These are phyloP conservation scores for Eudyptes chrysolophus DNA, from an alignment of 2,113 vertebrate genomes.

Conservation along the genomic window DNA sequence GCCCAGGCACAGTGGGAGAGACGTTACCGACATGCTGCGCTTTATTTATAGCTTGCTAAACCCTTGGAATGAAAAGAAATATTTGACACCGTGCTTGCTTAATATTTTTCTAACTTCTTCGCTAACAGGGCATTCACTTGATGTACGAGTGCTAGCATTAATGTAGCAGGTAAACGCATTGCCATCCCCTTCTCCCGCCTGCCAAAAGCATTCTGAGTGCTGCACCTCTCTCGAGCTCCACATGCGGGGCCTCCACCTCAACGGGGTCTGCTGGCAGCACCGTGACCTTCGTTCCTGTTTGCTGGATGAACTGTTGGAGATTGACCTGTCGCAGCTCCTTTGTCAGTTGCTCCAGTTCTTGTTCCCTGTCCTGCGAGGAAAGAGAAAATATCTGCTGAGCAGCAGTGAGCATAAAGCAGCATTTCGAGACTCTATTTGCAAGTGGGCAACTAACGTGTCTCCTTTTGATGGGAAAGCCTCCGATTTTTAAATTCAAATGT, in stretches of 20 bases:
- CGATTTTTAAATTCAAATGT: not conserved
- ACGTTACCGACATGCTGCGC: not conserved
- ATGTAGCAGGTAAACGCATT: not conserved
- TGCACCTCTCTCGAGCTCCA: constrained; percentile 77
- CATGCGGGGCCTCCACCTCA: constrained; percentile 78
- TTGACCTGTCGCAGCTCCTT: constrained; percentile 98
- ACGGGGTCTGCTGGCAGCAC: constrained; percentile 90
- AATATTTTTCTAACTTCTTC: not conserved
- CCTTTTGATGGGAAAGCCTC: not conserved
- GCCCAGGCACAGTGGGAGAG: not conserved
- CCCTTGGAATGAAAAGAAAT: not conserved
- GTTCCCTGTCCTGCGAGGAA: constrained; percentile 86
- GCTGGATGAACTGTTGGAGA: constrained; percentile 97
- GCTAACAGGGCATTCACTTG: not conserved
- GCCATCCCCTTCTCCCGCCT: not conserved
- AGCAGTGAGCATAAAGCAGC: not conserved
- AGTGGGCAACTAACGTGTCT: not conserved
- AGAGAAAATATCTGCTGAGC: not conserved
- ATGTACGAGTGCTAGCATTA: rapidly evolving
- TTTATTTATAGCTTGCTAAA: not conserved
- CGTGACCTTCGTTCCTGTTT: constrained; percentile 95
- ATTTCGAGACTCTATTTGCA: not conserved
- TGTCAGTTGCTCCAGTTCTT: constrained; percentile 94
- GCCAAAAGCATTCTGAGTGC: not conserved
- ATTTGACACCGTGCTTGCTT: not conserved